phyloP scores from a whole-genome alignment of 2,113 vertebrate species.

The Esox niger region DNA sequence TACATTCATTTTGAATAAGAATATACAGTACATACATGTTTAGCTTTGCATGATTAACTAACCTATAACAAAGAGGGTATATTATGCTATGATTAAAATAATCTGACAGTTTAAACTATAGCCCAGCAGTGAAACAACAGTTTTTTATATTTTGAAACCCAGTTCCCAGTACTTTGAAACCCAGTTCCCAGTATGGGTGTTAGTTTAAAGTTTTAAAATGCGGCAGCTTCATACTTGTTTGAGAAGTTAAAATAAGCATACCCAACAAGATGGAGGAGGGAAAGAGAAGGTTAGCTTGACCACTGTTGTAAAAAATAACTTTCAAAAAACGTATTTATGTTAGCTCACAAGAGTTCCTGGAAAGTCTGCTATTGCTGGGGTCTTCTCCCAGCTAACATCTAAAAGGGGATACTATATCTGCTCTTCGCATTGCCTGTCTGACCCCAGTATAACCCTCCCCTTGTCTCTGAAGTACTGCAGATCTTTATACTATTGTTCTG shows the following conservation, averaged over 20 bases:
- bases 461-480: too few relatives aligned
- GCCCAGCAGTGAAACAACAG: conserved; percentile 1
- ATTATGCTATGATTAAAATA: conserved; percentile 10
- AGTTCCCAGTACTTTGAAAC: too few relatives aligned
- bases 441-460: conserved; percentile 20
- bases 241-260: conserved; percentile 41
- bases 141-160: neutral
- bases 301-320: conserved; percentile 35
- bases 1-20: neutral
- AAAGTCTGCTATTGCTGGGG: conserved; percentile 52
- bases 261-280: conserved; percentile 24
- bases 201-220: conserved; percentile 23
- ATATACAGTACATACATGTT: too few relatives aligned
- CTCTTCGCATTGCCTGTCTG: conserved; percentile 31
- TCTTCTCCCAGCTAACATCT: conserved; percentile 46
- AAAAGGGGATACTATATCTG: conserved; percentile 42
- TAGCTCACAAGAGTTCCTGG: conserved; percentile 58
- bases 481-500: neutral
- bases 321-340: conserved; percentile 45
- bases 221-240: conserved; percentile 17
- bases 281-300: conserved; percentile 33
- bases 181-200: conserved; percentile 11
- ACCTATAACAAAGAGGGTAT: conserved; percentile 4
- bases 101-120: conserved; percentile 34
- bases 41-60: neutral